These are phyloP conservation scores for Poeciliopsis presidionis DNA, from an alignment of 2,797 vertebrate genomes.

Conservation along the genomic window DNA sequence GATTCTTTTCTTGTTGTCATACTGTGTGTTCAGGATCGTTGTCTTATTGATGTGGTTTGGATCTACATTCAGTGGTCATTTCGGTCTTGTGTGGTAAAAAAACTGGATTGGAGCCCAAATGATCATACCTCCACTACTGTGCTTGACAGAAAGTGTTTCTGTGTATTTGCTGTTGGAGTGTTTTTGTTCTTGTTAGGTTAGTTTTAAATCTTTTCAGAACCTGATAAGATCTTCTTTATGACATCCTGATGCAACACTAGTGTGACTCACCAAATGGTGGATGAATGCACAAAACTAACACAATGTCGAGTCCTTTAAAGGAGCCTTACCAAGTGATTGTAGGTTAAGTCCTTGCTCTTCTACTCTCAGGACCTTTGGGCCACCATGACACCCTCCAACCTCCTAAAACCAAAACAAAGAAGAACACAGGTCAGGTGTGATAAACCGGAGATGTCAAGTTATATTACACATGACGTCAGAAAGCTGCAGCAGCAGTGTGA, in stretches of 20 bases:
- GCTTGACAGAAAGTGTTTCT: not conserved
- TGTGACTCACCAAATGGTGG: not conserved
- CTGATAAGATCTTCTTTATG: not conserved
- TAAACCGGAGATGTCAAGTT: not conserved
- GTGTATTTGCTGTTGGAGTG: not conserved
- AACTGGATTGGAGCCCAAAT: not conserved
- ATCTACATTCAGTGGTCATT: not conserved
- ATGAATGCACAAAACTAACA: not conserved
- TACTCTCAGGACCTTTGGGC: conserved; percentile 43
- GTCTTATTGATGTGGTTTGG: not conserved
- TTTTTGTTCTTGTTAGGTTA: not conserved
- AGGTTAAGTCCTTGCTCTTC: conserved; percentile 30
- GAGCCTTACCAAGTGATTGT: conserved; percentile 54
- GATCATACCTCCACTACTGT: not conserved
- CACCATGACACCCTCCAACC: conserved; percentile 58
- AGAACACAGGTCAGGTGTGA: conserved; percentile 39
- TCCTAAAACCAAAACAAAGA: conserved; percentile 61
- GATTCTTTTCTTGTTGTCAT: no score
- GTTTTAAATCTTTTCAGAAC: not conserved
- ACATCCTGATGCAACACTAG: not conserved
- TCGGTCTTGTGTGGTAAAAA: not conserved
- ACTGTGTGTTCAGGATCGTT: not conserved
- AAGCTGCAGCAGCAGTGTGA: conserved; percentile 1
- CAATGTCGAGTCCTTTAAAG: not conserved
- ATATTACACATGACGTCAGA: not conserved